A percentile compares a stretch with the other conserved stretches of the same genome.
Evolutionary conservation across 2,113 vertebrate genomes (phyloP).

Genomic region (Anser brachyrhynchus): DNA sequence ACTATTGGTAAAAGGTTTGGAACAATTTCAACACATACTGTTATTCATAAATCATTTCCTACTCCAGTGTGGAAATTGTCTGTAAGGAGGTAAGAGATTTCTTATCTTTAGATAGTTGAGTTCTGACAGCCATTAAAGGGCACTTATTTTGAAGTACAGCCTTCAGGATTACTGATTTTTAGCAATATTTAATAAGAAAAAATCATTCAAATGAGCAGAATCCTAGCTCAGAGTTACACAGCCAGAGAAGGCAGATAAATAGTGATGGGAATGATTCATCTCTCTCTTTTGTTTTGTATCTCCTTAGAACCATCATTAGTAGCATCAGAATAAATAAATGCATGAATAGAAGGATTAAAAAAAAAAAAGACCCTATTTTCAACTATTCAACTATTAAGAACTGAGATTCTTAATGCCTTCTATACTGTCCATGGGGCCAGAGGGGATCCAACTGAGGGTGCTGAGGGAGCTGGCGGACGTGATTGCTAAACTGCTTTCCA

Average conservation of each 20-base stretch:
- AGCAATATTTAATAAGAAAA: neutral
- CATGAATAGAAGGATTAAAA: neutral
- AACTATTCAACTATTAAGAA: no score
- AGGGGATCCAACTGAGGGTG: no score
- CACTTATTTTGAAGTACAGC: neutral
- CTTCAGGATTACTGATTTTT: neutral
- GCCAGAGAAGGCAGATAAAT: neutral
- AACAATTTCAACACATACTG: neutral
- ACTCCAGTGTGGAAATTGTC: accelerated
- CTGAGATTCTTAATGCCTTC: no score
- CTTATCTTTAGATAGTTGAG: neutral
- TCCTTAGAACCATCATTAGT: neutral
- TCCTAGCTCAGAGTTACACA: neutral
- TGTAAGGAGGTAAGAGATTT: neutral
- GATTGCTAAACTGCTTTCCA: no score
- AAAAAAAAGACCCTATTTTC: neutral
- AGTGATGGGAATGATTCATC: neutral
- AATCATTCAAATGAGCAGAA: neutral
- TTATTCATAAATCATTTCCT: neutral
- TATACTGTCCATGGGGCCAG: no score
- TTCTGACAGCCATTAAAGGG: neutral
- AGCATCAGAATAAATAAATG: neutral
- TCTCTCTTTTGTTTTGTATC: neutral
- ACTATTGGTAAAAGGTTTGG: neutral
- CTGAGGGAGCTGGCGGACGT: no score